Base-by-base conservation (phyloP, 1,140 invertebrate genomes). In the Cardiocondyla obscurior region DNA sequence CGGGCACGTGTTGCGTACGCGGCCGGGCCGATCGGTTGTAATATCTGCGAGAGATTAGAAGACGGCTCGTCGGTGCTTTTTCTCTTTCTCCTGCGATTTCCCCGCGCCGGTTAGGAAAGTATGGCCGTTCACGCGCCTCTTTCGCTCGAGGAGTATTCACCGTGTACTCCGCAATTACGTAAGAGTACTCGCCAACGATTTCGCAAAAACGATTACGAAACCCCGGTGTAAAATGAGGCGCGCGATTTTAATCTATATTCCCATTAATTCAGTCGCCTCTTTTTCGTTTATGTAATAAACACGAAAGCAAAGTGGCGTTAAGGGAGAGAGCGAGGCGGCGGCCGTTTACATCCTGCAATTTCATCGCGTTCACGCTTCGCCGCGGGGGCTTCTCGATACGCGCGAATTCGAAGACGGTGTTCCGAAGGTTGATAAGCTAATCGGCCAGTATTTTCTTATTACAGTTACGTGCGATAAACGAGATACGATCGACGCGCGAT, bases 121-220 rank as follows among this genome's bases (percentile, higher is more conserved):
- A 69, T 36, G 30, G 30, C 67, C 46, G 22, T 28, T 67, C 25
- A 1, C 42, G 19, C 39, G 25, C 39, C 64, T 49, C 30, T 51
- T 53, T 77, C 74, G 49, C 16, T 53, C 74, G 62, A 3, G 5
- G n/a, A 36, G 72, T 19, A 79, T 69, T 53, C 74, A 53, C 36
- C 62, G 74, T 64, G 74, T 42, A 69, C 74, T 67, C 74, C 53
- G 74, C 74, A 69, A 79, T 79, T 79, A 79, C n/a, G 74, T 69
- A 79, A 79, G 62, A 67, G 74, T 69, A 53, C 25, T 33, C 62
- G 62, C 74, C 74, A 55, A 79, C 74, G 74, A 79, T 79, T 79
- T 79, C 74, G 42, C 74, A 57, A 62, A n/a, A 64, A 62, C 72
- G 62, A 79, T 79, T 79, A 79, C 62, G 74, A 79, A 79, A 79